A percentile compares a stretch with the other conserved stretches of the same genome.
Conservation (phyloP, 30 jellyfish, hydroid and myxozoan genomes). For the Aurelia sp. region DNA sequence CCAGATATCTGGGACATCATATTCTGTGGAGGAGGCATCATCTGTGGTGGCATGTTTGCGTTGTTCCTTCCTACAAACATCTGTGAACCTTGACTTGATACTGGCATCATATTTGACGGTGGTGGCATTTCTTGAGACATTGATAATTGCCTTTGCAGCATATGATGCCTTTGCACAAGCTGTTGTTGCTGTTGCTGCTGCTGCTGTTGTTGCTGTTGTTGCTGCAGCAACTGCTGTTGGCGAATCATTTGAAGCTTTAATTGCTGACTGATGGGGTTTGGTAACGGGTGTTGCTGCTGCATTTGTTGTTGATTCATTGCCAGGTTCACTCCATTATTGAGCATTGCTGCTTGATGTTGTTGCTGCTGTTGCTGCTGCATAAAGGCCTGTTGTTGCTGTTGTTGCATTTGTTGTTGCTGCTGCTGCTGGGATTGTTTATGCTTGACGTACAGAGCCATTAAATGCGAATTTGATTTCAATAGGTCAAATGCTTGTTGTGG, state of each 20-base stretch:
- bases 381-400: constrained; percentile 66
- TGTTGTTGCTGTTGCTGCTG: constrained; percentile 79
- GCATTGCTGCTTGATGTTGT: constrained; percentile 2
- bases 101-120: constrained; percentile 79
- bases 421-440: constrained; percentile 84
- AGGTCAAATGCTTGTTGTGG: constrained; percentile 79
- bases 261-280: constrained; percentile 42
- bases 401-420: constrained; percentile 68
- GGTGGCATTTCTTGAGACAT: constrained; percentile 94
- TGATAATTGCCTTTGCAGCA: constrained; percentile 88
- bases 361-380: constrained; percentile 79
- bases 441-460: constrained; percentile 77
- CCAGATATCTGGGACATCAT: constrained; percentile 88
- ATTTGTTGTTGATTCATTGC: constrained; percentile 58
- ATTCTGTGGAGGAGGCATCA: constrained; percentile 95
- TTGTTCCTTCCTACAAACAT: constrained; percentile 79
- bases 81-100: constrained; percentile 80
- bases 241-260: constrained; percentile 22
- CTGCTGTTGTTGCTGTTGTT: constrained; percentile 61
- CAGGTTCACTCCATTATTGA: constrained; percentile 56
- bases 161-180: constrained; percentile 80
- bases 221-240: constrained; percentile 65
- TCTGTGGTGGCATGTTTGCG: constrained; percentile 82
- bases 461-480: constrained; percentile 66
- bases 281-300: constrained; percentile 68